Evolutionary conservation across 2,113 vertebrate genomes (phyloP), one percentile per base, ranked within the genome.

Genomic region (Sylvietta virens): DNA sequence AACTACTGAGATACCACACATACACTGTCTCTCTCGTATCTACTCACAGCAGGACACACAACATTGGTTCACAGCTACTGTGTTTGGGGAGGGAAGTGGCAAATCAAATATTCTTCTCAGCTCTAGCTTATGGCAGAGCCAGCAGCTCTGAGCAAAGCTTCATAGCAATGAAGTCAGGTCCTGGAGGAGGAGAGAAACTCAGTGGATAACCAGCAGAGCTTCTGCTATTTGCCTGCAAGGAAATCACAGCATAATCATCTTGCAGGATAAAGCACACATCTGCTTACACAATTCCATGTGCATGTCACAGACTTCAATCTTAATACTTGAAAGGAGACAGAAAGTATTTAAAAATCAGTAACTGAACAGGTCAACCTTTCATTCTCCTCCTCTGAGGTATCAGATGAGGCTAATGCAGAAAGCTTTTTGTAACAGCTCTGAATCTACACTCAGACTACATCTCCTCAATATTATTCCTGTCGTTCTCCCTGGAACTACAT

Each of bases 61-160:
- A 48, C 21, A 70, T 1, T 12, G 51, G 30, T 47, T 80, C 2
- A 10, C 47, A 82, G 45, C 58, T 61, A 13, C 10, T 42, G 62
- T 1, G 0, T 54, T 54, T 0, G 0, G 8, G 33, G 15, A 13
- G 4, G 17, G 19, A 87, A 79, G n/a, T 0, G 1, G 42, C 27
- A 90, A 65, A 83, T 31, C 23, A 81, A 74, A 66, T 16, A 51
- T 4, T 70, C 31, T 28, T 51, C 48, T 54, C 24, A 30, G 21
- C 47, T 77, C 33, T 48, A 54, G 35, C 28, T 80, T 35, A 78
- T 3, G 11, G 60, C 27, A 73, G 67, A 85, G 66, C 31, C 39
- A 90, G 74, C 40, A 78, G 72, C 62, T 65, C 71, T 47, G 18
- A 76, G 62, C n/a, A 88, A 94, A 77, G 62, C 70, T 79, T 70